Evolutionary conservation across 2,888 invertebrate genomes (phyloP), one percentile per base, ranked within the genome.

Genomic region (Anthrax anthrax): DNA sequence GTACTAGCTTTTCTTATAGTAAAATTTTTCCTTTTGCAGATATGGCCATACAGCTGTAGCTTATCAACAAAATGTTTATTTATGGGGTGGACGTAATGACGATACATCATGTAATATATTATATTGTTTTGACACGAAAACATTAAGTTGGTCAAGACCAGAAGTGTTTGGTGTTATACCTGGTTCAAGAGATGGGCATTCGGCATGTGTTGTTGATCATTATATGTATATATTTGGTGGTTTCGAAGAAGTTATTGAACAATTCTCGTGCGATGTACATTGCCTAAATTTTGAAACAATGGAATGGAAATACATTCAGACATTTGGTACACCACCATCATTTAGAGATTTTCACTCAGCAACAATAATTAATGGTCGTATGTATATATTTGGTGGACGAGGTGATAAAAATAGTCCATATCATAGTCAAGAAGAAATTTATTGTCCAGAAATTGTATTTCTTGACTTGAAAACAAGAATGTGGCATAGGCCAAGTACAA

Each of bases 21-120:
- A 16, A 14, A 40, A 40, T 19, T 40, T 40, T 36, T 14, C 1
- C 17, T 3, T 39, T 39, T 13, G 17, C 17, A 50, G 61, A 45
- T 95, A 94, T 69, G 94, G 94, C 0, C 94, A 95, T 63, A 86
- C 92, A n/a, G 85, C 85, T 41, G 85, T 90, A 3, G 79, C 80
- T 0, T 82, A 84, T 62, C 76, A 77, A 37, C 76, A 82, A 40
- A 81, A 80, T 65, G 76, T 77, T 16, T 69, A 84, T 60, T 76
- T 95, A 57, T 95, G 91, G 90, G 94, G 95, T 43, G 94, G 94
- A 3, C 74, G 92, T 52, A 92, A 92, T 64, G 91, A 94, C 64
- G 76, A 76, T 55, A 57, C 61, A 36, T 56, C 88, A 8, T 90
- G 88, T 67, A 83, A 84, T 57, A 76, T 75, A 19, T 71, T 95